Base-by-base conservation (phyloP, 2,113 vertebrate species). In the Plectropomus leopardus region DNA sequence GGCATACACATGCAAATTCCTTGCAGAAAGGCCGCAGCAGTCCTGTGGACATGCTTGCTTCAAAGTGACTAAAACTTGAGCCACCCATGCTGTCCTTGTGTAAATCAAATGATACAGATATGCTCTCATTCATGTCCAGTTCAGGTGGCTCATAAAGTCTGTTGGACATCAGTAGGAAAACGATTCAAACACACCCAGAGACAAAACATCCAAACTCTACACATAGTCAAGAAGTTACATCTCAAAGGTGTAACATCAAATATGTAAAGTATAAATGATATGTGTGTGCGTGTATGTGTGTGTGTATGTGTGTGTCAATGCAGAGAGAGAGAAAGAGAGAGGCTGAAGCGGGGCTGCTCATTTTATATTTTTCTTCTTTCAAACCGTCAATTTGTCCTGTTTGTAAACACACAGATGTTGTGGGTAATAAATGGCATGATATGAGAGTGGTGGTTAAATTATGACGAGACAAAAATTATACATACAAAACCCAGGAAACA, bases 1-100 rank as follows among this genome's bases (percentile, higher is more conserved):
- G 26, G 16, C 16, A 67, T 48, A 23, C 76, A 60, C 13, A 72
- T 69, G 11, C 23, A 57, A 42, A 78, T 74, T 60, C 23, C 24
- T 21, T 7, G 0, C 6, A 68, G 50, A 30, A 34, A 80, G 24
- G 36, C 32, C 26, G 45, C 34, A 63, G 59, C n/a, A 23, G 7
- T 21, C n/a, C 40, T 40, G 32, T 15, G 53, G 54, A 58, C 5
- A 14, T 36, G 34, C n/a, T 14, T 21, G 53, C n/a, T 70, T 66
- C 15, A 32, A 48, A 45, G 21, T 23, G 42, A 16, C 26, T 28
- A 36, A 72, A 44, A 48, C 24, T 17, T 42, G n/a, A 23, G 50
- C 16, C 2, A 0, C 17, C 11, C 15, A 55, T 23, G 50, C 57
- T 9, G 23, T 17, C 44, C 11, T 45, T 24, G 78, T 23, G 34